phyloP scores from a whole-genome alignment of 2,888 invertebrate genomes.

The Thera britannica region DNA sequence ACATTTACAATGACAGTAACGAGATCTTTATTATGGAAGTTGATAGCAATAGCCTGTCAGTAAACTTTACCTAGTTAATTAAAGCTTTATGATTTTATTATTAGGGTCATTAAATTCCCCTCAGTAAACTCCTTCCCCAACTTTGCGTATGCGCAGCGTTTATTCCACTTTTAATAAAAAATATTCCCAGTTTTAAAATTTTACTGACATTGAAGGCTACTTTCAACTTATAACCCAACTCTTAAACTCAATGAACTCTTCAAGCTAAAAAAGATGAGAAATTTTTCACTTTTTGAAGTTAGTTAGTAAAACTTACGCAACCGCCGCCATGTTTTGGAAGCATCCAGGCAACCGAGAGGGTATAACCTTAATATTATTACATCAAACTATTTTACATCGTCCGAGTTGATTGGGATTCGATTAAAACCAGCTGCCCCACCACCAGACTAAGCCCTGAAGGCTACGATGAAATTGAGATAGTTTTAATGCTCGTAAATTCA shows the following conservation, averaged over 20 bases:
- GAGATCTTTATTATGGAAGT: constrained; percentile 22
- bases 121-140: constrained; percentile 41
- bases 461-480: constrained; percentile 78
- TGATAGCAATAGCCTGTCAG: constrained; percentile 29
- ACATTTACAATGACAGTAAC: constrained; percentile 19
- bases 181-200: too few species aligned
- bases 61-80: constrained; percentile 37
- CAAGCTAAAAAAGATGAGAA: neutral
- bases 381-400: constrained; percentile 75
- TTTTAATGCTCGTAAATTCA: constrained; percentile 82
- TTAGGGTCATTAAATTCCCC: constrained; percentile 40
- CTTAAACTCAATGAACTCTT: neutral
- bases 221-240: too few species aligned
- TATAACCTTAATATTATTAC: constrained; percentile 56
- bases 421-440: constrained; percentile 74
- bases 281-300: neutral
- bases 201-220: too few species aligned
- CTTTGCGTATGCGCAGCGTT: constrained; percentile 59
- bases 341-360: neutral
- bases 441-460: constrained; percentile 66
- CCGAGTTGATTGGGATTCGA: constrained; percentile 79
- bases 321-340: constrained; percentile 4
- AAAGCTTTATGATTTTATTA: constrained; percentile 38
- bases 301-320: neutral
- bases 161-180: constrained; percentile 60